A percentile compares a stretch with the other conserved stretches of the same genome.
Conservation (phyloP, 2,888 invertebrate genomes). For the Seira musarum region DNA sequence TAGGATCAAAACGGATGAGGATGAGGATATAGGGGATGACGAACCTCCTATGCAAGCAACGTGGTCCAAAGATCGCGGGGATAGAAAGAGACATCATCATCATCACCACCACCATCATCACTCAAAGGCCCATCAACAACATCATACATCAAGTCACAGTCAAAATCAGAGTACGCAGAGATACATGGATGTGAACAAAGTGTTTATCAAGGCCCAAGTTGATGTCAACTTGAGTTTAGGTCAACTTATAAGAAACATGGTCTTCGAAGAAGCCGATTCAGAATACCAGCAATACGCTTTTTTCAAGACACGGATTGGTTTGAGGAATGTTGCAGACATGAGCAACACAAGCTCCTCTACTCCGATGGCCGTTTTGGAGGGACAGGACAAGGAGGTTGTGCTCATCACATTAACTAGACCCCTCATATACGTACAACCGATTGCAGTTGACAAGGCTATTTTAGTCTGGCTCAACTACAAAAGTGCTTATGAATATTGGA, state of each 20-base stretch:
- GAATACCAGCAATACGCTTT: conserved; percentile 99
- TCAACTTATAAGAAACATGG: conserved; percentile 91
- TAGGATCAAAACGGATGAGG: conserved; percentile 76
- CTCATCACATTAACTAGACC: conserved; percentile 94
- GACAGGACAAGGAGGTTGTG: conserved; percentile 85
- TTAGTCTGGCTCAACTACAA: conserved; percentile 99
- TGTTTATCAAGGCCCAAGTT: conserved; percentile 88
- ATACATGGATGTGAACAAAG: conserved; percentile 74
- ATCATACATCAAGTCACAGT: conserved; percentile 75
- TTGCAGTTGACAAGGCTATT: conserved; percentile 98
- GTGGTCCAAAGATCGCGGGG: conserved; percentile 35
- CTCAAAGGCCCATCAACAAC: conserved; percentile 13
- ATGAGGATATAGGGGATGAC: conserved; percentile 28
- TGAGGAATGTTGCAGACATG: conserved; percentile 48
- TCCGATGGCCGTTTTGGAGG: conserved; percentile 70
- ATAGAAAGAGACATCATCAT: conserved; percentile 71
- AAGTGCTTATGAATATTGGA: conserved; percentile 99
- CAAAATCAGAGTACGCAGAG: too few relatives aligned
- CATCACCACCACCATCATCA: conserved; percentile 36
- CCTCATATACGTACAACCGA: conserved; percentile 95
- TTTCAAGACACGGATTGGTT: conserved; percentile 94
- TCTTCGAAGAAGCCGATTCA: conserved; percentile 97
- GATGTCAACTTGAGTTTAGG: conserved; percentile 96
- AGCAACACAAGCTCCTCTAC: conserved; percentile 70
- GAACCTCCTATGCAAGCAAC: conserved; percentile 11